Conservation (phyloP, 2,888 invertebrate species). For the Nowickia ferox region DNA sequence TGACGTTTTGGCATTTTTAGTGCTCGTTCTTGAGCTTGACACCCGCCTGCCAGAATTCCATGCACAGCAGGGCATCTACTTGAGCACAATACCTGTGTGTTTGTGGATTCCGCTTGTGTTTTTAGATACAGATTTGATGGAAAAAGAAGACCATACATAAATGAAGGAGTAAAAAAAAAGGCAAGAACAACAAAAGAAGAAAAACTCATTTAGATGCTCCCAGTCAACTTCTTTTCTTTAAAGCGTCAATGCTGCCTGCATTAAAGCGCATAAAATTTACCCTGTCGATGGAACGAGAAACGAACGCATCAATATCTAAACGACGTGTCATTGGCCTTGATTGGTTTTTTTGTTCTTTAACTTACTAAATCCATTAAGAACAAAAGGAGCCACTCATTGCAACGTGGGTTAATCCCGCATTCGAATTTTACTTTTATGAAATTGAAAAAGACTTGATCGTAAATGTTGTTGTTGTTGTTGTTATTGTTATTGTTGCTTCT, state of each 20-base stretch:
- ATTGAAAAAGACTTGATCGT: constrained; percentile 18
- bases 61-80: constrained; percentile 50
- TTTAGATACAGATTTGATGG: constrained; percentile 52
- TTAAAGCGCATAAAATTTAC: constrained; percentile 55
- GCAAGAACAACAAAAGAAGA: constrained; percentile 45
- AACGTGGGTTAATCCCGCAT: constrained; percentile 49
- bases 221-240: constrained; percentile 46
- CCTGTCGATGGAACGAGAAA: constrained; percentile 18
- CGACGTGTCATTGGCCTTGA: constrained; percentile 72
- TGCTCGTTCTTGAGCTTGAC: constrained; percentile 70
- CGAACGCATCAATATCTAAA: constrained; percentile 67
- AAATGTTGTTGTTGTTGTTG: not conserved
- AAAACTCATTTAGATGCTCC: constrained; percentile 61
- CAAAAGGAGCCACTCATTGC: constrained; percentile 53
- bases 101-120: constrained; percentile 52
- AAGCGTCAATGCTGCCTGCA: constrained; percentile 64
- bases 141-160: constrained; percentile 1
- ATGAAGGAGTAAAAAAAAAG: constrained; percentile 38
- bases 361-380: constrained; percentile 60
- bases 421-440: constrained; percentile 8
- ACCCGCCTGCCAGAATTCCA: constrained; percentile 70
- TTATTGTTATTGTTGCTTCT: not conserved
- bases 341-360: constrained; percentile 57
- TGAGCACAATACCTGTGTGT: constrained; percentile 38
- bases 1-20: constrained; percentile 72